Evolutionary conservation across 2,113 vertebrate species (phyloP), one percentile per base, ranked within the genome.

Genomic region (Plecotus auritus): DNA sequence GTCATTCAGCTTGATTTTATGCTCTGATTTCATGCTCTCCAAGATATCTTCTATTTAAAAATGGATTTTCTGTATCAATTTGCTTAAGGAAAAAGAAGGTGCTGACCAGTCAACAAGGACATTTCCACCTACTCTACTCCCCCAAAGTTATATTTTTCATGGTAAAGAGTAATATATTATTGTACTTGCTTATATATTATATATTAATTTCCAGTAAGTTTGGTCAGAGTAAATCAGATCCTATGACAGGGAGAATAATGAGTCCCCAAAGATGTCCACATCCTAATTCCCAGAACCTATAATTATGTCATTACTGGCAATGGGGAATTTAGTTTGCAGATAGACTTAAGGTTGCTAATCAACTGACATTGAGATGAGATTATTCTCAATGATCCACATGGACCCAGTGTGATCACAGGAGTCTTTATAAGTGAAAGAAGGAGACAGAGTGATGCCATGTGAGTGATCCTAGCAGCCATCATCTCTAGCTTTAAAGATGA

Each of bases 1-100:
- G 9, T 51, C 82, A 66, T 73, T 78, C 20, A 45, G 2, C 47
- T 78, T 94, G 26, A 93, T 49, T 9, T 35, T 32, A 35, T 83
- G 28, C 20, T 67, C 70, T 74, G 59, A 74, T 61, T 74, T 88
- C 47, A 64, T 78, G 40, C 1, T 92, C 35, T 93, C 16, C 74
- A 88, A 82, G 59, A 37, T 42, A 42, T 30, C 35, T 69, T 81
- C 28, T 93, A 67, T 66, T 88, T 93, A 90, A 90, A 94, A 83
- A 23, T 90, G 23, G 35, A n/a, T 77, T 76, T 77, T 88, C 40
- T 84, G 35, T 23, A 32, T 72, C 66, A 40, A 1, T 93, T 84
- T 85, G 20, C 30, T 66, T 67, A 26, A 0, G 37, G 40, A 8
- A 16, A 82, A 54, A 61, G 51, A 54, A 88, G 7, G 30, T n/a